Evolutionary conservation across 1,140 invertebrate genomes (phyloP), one percentile per base, ranked within the genome.

Genomic region (Achroia grisella): DNA sequence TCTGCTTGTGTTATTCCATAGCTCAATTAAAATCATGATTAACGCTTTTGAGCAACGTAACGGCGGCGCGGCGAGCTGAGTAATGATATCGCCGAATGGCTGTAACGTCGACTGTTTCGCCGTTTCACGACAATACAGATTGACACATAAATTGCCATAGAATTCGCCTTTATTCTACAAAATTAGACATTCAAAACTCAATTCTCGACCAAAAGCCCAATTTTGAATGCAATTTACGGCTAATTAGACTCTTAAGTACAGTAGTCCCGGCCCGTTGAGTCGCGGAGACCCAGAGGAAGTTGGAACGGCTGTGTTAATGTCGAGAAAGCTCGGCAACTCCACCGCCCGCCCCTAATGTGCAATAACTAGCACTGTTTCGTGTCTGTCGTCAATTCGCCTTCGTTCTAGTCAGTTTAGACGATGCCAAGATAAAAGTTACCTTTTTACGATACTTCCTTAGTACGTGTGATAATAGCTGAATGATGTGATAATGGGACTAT

Each of bases 201-300:
- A 77, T 75, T 79, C 67, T 72, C 69, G 64, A 59, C 58, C 66
- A 66, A 78, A 62, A 64, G 62, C 56, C 69, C 70, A 75, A 76
- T 82, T 78, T 64, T 62, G 63, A 62, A 71, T 71, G 70, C 75
- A 79, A 79, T 81, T 81, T 76, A 77, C 73, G 71, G 68, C 73
- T 78, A 79, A 82, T 82, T 79, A 79, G 68, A 70, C 68, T 71
- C 60, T 81, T 81, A 81, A 75, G 67, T 71, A 71, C 71, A 77
- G 68, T 60, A 60, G 60, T 62, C 51, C 41, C 51, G 40, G 41
- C 44, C 54, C 39, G 37, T 23, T 39, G 30, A 58, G 50, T 47
- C 49, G 43, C 44, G 39, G 43, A 45, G 14, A 41, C 48, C 46
- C 36, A 8, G 63, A 54, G 56, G 54, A 67, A 63, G 64, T 63